Base-by-base conservation (phyloP, 2,888 invertebrate species). In the Campoplex capitator region DNA sequence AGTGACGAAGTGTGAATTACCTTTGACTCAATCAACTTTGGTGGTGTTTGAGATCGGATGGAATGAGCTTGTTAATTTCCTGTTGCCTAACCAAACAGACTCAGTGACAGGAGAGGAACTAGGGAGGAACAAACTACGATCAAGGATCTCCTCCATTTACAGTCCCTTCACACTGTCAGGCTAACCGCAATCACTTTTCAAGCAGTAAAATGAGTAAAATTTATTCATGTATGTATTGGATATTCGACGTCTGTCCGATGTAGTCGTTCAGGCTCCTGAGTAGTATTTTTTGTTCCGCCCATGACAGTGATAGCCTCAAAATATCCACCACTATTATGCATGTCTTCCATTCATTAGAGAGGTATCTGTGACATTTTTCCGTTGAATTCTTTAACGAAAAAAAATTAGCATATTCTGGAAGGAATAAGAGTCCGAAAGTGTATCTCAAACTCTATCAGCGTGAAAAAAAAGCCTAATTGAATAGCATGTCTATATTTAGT, bases 61-160 rank as follows among this genome's bases (percentile, higher is more conserved):
- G 82, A 84, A 82, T 62, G 82, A 75, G 80, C 58, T 83, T 85
- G 85, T 86, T 88, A 88, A 89, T 89, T 87, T 89, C 89, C 88
- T 83, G 85, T 82, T 75, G 75, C 82, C 62, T 75, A 83, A 56
- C 58, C 80, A 83, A 88, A 84, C 84, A 85, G 48, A 65, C 73
- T n/a, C 70, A 23, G 77, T 83, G 51, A 62, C 78, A 71, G 65
- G 38, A 54, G 35, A 67, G 48, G 38, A 67, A 23, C 75, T 32
- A 56, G 58, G 56, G 71, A 76, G 76, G 67, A 86, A 80, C 80
- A 80, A 80, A 71, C 86, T 67, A 73, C 56, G 65, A 38, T 79
- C 23, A 76, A 67, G 71, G 71, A 83, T 83, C 83, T 86, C 76
- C 65, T 83, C 71, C 76, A 80, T 80, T 86, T 77, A 79, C 79